A percentile compares a stretch with the other conserved stretches of the same genome.
Conservation (phyloP, 2,888 invertebrate species). For the Odontothrips loti region DNA sequence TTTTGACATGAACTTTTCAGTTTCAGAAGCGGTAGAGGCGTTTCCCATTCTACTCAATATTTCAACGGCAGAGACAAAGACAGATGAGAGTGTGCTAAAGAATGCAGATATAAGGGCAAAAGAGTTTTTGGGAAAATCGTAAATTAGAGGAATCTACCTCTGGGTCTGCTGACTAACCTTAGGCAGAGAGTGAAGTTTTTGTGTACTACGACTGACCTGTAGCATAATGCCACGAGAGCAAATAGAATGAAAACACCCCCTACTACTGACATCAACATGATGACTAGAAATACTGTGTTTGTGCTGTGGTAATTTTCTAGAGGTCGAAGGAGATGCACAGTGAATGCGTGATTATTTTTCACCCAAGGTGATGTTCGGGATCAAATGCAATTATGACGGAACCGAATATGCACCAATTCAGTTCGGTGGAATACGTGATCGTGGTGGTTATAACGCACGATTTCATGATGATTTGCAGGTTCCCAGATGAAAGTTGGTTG, state of each 20-base stretch:
- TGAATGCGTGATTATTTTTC: not conserved
- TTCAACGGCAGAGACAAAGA: not conserved
- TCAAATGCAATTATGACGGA: conserved; percentile 22
- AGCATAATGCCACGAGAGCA: conserved; percentile 98
- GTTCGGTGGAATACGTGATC: not conserved
- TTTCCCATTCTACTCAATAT: not conserved
- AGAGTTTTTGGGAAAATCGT: conserved; percentile 14
- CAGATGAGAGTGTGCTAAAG: not conserved
- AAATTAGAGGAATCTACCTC: conserved; percentile 11
- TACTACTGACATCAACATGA: conserved; percentile 97
- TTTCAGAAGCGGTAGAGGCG: not conserved
- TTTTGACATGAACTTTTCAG: not conserved
- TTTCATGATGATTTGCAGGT: conserved; percentile 11
- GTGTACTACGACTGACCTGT: conserved; percentile 99
- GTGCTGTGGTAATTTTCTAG: conserved; percentile 96
- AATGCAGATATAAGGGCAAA: conserved; percentile 7
- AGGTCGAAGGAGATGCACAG: conserved; percentile 41
- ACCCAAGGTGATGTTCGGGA: not conserved
- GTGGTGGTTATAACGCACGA: conserved; percentile 13
- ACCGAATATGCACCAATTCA: not conserved
- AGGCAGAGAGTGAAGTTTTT: conserved; percentile 97
- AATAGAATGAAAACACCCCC: conserved; percentile 98
- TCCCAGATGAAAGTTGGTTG: not conserved
- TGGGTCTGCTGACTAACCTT: conserved; percentile 92
- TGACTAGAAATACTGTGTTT: conserved; percentile 96